phyloP scores from a whole-genome alignment of 1,140 invertebrate species.

The Chlorops oryzae region DNA sequence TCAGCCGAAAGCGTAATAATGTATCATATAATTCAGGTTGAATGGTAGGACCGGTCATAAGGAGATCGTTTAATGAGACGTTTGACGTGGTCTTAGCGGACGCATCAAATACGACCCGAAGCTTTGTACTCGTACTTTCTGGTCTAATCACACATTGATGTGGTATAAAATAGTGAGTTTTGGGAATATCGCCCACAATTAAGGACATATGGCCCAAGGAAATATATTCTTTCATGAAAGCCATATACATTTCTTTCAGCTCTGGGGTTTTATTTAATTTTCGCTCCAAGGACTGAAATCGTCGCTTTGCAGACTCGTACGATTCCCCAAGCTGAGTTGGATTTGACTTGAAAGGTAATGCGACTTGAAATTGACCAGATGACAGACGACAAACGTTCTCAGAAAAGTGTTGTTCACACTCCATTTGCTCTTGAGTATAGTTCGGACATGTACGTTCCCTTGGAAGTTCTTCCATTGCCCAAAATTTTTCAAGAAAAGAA shows the following conservation, averaged over 20 bases:
- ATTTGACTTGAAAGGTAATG: conserved; percentile 19
- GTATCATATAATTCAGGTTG: conserved; percentile 45
- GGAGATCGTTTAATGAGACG: neutral
- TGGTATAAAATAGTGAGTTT: conserved; percentile 27
- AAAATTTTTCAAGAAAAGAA: conserved; percentile 20
- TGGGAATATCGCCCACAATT: conserved; percentile 21
- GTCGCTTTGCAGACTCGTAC: conserved; percentile 23
- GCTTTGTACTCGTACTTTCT: no score
- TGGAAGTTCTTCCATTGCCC: conserved; percentile 34
- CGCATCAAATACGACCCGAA: no score
- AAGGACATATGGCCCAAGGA: conserved; percentile 38
- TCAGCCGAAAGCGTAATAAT: conserved; percentile 40
- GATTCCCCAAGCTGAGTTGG: conserved; percentile 30
- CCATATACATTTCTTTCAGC: conserved; percentile 13
- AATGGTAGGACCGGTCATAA: conserved; percentile 35
- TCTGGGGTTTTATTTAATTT: conserved; percentile 27
- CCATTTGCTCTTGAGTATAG: no score
- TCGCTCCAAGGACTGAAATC: conserved; percentile 29
- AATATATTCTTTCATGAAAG: conserved; percentile 38
- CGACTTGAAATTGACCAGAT: conserved; percentile 19
- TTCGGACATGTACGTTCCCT: no score
- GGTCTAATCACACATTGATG: no score
- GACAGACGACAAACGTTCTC: conserved; percentile 4
- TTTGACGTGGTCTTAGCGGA: neutral
- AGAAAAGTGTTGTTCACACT: conserved; percentile 15